These are phyloP conservation scores for Callorhinus ursinus DNA, from an alignment of 2,113 vertebrate genomes.

Conservation along the genomic window DNA sequence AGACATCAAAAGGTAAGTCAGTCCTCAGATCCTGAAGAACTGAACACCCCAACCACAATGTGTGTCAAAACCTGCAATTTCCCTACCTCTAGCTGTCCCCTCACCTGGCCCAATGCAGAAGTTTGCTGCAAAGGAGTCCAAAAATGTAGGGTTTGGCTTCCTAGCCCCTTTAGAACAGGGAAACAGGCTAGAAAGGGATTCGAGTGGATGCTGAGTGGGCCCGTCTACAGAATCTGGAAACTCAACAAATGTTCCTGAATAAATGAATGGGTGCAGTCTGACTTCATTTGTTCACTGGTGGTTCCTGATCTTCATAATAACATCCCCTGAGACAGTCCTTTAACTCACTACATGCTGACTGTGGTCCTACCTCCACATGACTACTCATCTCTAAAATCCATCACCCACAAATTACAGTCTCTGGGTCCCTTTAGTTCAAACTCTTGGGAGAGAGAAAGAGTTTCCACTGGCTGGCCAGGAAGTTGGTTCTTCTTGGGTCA, in stretches of 20 bases:
- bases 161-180: neutral
- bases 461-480: neutral
- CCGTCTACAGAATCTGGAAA: neutral
- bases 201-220: neutral
- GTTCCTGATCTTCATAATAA: neutral
- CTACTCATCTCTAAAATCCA: neutral
- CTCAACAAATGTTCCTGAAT: neutral
- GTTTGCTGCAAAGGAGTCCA: too few relatives aligned
- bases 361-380: fast-evolving
- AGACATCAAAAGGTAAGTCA: neutral
- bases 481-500: neutral
- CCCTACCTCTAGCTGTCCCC: fast-evolving
- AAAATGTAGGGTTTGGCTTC: neutral
- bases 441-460: neutral
- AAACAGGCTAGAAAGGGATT: neutral
- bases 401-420: neutral
- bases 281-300: neutral
- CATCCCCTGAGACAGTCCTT: neutral
- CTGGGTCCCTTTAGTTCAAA: neutral
- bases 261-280: neutral
- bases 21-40: neutral
- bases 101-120: neutral
- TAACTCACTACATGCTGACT: neutral
- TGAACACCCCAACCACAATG: neutral
- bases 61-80: neutral